Conservation (phyloP, 1,140 invertebrate genomes). For the Cyphomyrmex costatus region DNA sequence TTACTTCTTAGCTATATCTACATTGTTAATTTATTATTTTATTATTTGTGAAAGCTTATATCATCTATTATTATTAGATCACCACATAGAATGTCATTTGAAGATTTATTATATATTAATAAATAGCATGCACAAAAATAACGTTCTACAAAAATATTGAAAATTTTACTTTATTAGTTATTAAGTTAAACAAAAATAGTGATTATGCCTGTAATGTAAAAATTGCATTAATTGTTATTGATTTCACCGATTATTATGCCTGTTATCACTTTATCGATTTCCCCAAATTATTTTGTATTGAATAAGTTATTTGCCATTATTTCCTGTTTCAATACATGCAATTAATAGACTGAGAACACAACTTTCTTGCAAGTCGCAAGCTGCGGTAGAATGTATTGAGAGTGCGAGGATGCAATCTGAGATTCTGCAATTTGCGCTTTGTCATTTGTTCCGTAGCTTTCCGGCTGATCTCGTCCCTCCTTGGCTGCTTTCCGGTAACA, state of each 20-base stretch:
- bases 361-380: not conserved
- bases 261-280: not conserved
- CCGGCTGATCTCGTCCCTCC: conserved; percentile 39
- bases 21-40: not conserved
- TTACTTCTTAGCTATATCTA: not conserved
- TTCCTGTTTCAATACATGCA: conserved; percentile 1
- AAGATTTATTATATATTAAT: conserved; percentile 13
- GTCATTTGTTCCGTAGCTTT: conserved; percentile 66
- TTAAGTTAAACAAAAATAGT: not conserved
- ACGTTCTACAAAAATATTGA: not conserved
- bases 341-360: conserved; percentile 9
- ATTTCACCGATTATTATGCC: not conserved
- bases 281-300: not conserved
- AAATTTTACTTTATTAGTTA: not conserved
- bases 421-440: not conserved
- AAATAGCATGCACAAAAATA: conserved; percentile 1
- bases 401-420: conserved; percentile 64
- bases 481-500: conserved; percentile 59
- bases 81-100: not conserved
- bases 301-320: conserved; percentile 18
- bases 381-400: not conserved
- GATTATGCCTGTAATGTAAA: not conserved
- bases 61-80: not conserved
- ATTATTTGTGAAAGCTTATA: not conserved
- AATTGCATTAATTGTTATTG: not conserved